A percentile compares a stretch with the other conserved stretches of the same genome.
phyloP scores from a whole-genome alignment of 2,888 invertebrate genomes.

The Dynastes hyllus region DNA sequence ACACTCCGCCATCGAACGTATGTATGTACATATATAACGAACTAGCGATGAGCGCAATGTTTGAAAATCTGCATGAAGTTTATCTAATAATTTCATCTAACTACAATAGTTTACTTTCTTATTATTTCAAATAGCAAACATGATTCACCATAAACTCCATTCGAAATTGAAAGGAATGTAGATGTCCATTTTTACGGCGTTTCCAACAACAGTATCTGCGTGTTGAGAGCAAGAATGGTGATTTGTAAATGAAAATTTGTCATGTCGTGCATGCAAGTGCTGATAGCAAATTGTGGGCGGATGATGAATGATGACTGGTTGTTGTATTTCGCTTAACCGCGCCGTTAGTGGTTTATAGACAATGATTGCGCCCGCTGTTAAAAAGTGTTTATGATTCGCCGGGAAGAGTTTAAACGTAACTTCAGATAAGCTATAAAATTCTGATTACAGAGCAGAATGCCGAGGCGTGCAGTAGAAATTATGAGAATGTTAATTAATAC shows the following conservation, averaged over 20 bases:
- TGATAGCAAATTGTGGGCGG: slow-evolving; percentile 39
- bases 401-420: slow-evolving; percentile 3
- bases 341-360: slow-evolving; percentile 33
- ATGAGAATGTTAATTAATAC: slow-evolving; percentile 33
- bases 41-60: too few relatives aligned
- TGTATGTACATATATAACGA: too few relatives aligned
- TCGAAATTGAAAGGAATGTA: too few relatives aligned
- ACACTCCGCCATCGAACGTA: too few relatives aligned
- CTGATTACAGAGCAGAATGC: slow-evolving; percentile 22
- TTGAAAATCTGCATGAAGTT: too few relatives aligned
- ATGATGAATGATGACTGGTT: slow-evolving; percentile 26
- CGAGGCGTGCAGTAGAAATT: neutral
- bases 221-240: neutral
- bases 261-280: slow-evolving; percentile 32
- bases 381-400: slow-evolving; percentile 24
- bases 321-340: slow-evolving; percentile 29
- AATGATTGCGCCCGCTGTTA: slow-evolving; percentile 24
- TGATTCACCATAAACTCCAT: too few relatives aligned
- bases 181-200: too few relatives aligned
- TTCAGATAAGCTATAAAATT: neutral
- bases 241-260: slow-evolving; percentile 32
- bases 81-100: too few relatives aligned
- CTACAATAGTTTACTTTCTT: too few relatives aligned
- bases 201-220: too few relatives aligned
- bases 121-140: too few relatives aligned